A percentile compares a stretch with the other conserved stretches of the same genome.
phyloP scores from a whole-genome alignment of 1,140 invertebrate genomes.

The Cheumatopsyche charites region DNA sequence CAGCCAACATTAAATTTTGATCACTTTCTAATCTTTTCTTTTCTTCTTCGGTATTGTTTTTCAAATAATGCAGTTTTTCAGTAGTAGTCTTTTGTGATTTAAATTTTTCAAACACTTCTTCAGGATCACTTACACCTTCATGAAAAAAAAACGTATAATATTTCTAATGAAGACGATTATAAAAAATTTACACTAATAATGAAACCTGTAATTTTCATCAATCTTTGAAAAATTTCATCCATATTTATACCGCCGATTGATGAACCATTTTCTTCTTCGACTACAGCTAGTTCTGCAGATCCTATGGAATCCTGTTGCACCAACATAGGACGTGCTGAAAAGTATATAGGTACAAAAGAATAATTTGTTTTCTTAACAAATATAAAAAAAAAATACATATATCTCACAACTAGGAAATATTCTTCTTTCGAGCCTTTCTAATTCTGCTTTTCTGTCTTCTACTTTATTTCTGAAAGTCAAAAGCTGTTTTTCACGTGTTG shows the following conservation, averaged over 20 bases:
- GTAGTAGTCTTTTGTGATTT: conserved; percentile 73
- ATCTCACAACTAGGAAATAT: conserved; percentile 65
- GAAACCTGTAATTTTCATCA: conserved; percentile 74
- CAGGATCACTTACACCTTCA: conserved; percentile 70
- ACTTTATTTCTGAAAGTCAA: conserved; percentile 69
- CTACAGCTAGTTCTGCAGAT: conserved; percentile 60
- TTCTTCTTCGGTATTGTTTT: conserved; percentile 72
- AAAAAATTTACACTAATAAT: neutral
- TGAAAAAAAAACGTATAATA: conserved; percentile 14
- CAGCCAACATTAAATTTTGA: conserved; percentile 69
- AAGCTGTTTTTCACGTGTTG: conserved; percentile 68
- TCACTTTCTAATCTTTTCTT: conserved; percentile 72
- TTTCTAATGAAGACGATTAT: neutral
- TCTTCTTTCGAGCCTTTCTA: conserved; percentile 74
- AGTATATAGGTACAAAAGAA: conserved; percentile 2
- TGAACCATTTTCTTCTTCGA: conserved; percentile 58
- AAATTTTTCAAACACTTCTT: conserved; percentile 76
- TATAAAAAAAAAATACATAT: neutral
- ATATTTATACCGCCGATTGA: conserved; percentile 60
- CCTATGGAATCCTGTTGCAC: conserved; percentile 62
- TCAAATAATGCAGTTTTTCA: conserved; percentile 69
- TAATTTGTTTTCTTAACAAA: neutral
- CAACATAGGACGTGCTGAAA: conserved; percentile 50
- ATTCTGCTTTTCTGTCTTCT: conserved; percentile 68
- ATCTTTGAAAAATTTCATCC: conserved; percentile 71